A percentile compares a stretch with the other conserved stretches of the same genome.
phyloP scores from a whole-genome alignment of 2,888 invertebrate genomes.

The Erebia aethiops region DNA sequence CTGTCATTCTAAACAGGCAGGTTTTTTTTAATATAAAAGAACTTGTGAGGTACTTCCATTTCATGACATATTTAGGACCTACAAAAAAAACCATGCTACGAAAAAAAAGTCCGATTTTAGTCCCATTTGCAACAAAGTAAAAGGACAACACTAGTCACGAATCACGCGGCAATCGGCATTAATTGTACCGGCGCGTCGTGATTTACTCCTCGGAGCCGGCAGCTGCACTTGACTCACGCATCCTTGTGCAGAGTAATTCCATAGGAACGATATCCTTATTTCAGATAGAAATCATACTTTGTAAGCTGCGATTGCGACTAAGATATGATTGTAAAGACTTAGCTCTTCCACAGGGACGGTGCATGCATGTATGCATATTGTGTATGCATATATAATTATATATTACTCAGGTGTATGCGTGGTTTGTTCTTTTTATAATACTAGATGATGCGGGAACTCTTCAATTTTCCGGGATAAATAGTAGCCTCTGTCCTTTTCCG shows the following conservation, averaged over 20 bases:
- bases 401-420: too few species aligned
- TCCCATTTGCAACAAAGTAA: not conserved
- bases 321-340: slow-evolving; percentile 15
- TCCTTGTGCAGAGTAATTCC: slow-evolving; percentile 36
- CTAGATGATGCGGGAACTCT: too few species aligned
- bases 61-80: too few species aligned
- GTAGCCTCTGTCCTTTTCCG: too few species aligned
- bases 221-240: slow-evolving; percentile 74
- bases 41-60: too few species aligned
- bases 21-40: too few species aligned
- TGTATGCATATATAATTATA: too few species aligned
- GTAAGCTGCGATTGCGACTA: slow-evolving; percentile 14
- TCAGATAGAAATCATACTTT: slow-evolving; percentile 28
- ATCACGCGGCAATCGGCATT: slow-evolving; percentile 63
- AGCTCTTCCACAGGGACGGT: not conserved
- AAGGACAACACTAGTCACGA: slow-evolving; percentile 39
- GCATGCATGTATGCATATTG: too few species aligned
- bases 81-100: too few species aligned
- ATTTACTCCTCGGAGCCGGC: slow-evolving; percentile 67
- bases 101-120: not conserved
- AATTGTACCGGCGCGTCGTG: slow-evolving; percentile 63
- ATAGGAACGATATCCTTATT: slow-evolving; percentile 38
- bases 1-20: too few species aligned
- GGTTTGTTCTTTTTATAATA: too few species aligned
- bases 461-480: too few species aligned